Base-by-base conservation (phyloP, 2,113 vertebrate genomes). In the Nerophis lumbriciformis region DNA sequence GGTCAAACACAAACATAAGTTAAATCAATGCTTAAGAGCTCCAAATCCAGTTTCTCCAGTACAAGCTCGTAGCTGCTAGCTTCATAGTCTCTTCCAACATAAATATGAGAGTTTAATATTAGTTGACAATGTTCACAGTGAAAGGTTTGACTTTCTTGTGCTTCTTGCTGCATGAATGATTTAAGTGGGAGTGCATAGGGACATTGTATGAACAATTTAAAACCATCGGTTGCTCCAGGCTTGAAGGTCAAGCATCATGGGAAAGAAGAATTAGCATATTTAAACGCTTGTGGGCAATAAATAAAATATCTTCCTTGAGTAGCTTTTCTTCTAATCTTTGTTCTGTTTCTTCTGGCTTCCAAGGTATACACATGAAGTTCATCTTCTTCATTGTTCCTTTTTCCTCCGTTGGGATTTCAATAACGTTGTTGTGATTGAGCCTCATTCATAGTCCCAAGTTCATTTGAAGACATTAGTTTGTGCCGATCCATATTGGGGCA, bases 191-290 rank as follows among this genome's bases (percentile, higher is more conserved):
- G 61, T 73, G 72, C 65, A 66, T 35, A 61, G 61, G 70, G 75
- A 75, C 56, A 5, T 8, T 16, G 61, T 72, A 82, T 83, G 65
- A 83, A 81, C 80, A 83, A 86, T 88, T 86, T 74, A 88, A 85
- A 66, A 36, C 39, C 71, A 15, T 69, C 64, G 71, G 38, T 59
- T 73, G 70, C 76, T 77, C n/a, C 68, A 69, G 83, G 68, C 68
- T 66, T 76, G 45, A 69, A 83, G 83, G 86, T 83, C 86, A 83
- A 44, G 36, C 65, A 55, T 66, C 71, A 38, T 53, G 83, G 78
- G 84, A 76, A 80, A 75, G 42, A 65, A 36, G 53, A 65, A 86
- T 88, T 84, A 83, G 69, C 83, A 86, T 86, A 84, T 80, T 75
- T 72, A 80, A 83, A 88, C 72, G 68, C 71, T 75, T 78, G 60